These are phyloP conservation scores for Intellagama lesueurii DNA, from an alignment of 2,797 vertebrate genomes.

Conservation along the genomic window DNA sequence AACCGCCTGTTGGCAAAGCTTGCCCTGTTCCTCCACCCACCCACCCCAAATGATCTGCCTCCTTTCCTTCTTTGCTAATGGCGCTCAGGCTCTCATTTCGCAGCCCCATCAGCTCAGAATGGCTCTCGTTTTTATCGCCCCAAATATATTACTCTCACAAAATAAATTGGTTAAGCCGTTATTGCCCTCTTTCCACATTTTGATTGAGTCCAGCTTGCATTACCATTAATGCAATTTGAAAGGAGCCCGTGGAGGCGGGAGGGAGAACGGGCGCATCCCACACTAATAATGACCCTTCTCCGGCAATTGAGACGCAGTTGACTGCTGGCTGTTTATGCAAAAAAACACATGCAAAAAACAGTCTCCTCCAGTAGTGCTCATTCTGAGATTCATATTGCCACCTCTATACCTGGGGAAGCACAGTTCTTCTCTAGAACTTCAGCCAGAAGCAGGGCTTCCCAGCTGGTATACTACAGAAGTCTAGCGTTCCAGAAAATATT, in stretches of 20 bases:
- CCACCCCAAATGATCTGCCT: neutral
- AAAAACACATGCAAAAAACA: too few relatives aligned
- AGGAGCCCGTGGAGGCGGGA: neutral
- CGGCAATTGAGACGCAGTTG: constrained; percentile 52
- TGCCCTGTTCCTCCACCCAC: neutral
- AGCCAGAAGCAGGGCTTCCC: too few relatives aligned
- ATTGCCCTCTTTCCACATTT: constrained; percentile 59
- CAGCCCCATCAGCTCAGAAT: constrained; percentile 22
- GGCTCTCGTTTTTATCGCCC: constrained; percentile 42
- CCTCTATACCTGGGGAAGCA: too few relatives aligned
- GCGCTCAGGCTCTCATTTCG: constrained; percentile 47
- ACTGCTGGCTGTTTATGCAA: constrained; percentile 45
- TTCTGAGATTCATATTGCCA: too few relatives aligned
- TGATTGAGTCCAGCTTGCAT: constrained; percentile 52
- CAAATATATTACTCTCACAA: constrained; percentile 51
- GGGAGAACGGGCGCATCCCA: constrained; percentile 22
- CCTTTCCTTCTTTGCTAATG: constrained; percentile 40
- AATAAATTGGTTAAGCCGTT: constrained; percentile 61
- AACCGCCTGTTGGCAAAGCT: neutral
- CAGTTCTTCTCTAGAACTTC: too few relatives aligned
- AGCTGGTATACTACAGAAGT: too few relatives aligned
- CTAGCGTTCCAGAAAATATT: too few relatives aligned
- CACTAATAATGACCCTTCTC: constrained; percentile 65
- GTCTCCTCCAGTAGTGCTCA: too few relatives aligned
- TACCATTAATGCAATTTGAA: constrained; percentile 69